Base-by-base conservation (phyloP, 2,888 invertebrate species). In the Syrista parreyssii region DNA sequence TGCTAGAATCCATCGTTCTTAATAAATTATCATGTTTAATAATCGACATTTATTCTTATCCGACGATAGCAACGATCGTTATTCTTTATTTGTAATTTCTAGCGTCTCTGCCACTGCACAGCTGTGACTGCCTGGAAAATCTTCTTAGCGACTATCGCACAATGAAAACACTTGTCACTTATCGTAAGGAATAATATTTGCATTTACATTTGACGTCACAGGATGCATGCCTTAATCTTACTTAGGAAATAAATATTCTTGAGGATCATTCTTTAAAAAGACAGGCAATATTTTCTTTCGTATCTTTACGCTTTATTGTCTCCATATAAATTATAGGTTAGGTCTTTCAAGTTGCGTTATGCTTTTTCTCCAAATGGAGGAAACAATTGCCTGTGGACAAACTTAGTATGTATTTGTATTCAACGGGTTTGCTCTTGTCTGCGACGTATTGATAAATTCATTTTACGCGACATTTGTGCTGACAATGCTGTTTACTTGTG, bases 1-100 rank as follows among this genome's bases (percentile, higher is more conserved):
- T 76, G 81, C 55, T 75, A 80, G 23, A 77, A 83, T 81, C 81
- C 82, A 84, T 81, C 73, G 76, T 83, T 83, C 82, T 85, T 81
- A 85, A 87, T 86, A 87, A 88, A 88, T 83, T 85, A 80, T 84
- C 83, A 81, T 81, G 75, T 86, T 88, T 84, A 83, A 80, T 82
- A 84, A 68, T 71, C 75, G 34, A 30, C 9, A 23, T 0, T 2
- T 55, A 23, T 23, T 23, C 2, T 23, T 23, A 23, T 0, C 9
- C 55, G 55, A 23, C 9, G 9, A 55, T 23, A 9, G 1, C 9
- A 9, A 55, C 9, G 6, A 23, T 23, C 6, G 40, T 12, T 12
- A 36, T 36, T 36, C 36, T 1, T 40, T 40, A 23, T 40, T 40
- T 23, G 1, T 23, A 23, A 9, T 23, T 40, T 2, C 6, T 23